Evolutionary conservation across 2,888 invertebrate species (phyloP), one percentile per base, ranked within the genome.

Genomic region (Girardia tigrina): DNA sequence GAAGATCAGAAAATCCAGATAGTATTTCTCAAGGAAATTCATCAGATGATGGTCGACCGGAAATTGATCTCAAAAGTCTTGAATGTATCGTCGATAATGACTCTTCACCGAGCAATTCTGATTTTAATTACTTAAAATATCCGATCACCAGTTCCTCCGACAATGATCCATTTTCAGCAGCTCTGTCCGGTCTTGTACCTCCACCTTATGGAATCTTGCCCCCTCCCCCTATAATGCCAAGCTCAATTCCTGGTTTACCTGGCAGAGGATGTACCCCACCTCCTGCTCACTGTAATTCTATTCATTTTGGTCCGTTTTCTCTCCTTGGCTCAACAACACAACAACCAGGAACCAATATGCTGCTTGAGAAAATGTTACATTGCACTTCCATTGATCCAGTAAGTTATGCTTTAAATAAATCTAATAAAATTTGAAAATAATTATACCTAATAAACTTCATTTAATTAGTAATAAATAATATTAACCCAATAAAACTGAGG

Each of bases 171-270:
- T 56, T 56, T n/a, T 56, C 56, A 56, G 56, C n/a, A 20, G 56
- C 56, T 56, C n/a, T 56, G n/a, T 56, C 56, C 2, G 56, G 56
- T 56, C 56, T 56, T n/a, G 56, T 56, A 8, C 56, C 56, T 56
- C 56, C 56, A 8, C 56, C 56, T 6, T 56, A 56, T 56, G 56
- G 56, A 56, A 56, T 56, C 56, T 56, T 56, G 56, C 56, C 56
- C n/a, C 56, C 56, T 20, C 56, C 56, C 23, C 56, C 56, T 4
- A 56, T 56, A 20, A 12, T 56, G 56, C 56, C 56, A 56, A 56
- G 56, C 56, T 56, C 56, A 56, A 56, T 56, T 56, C 56, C 56
- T 56, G 56, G 56, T 56, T 56, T 56, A 56, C 56, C 56, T 56
- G 56, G 56, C 23, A 56, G 56, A 56, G 56, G 56, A 20, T 56